Percentiles rank a stretch among this genome's conserved stretches.
Conservation (phyloP, 2,113 vertebrate species). For the Megaleporinus macrocephalus region DNA sequence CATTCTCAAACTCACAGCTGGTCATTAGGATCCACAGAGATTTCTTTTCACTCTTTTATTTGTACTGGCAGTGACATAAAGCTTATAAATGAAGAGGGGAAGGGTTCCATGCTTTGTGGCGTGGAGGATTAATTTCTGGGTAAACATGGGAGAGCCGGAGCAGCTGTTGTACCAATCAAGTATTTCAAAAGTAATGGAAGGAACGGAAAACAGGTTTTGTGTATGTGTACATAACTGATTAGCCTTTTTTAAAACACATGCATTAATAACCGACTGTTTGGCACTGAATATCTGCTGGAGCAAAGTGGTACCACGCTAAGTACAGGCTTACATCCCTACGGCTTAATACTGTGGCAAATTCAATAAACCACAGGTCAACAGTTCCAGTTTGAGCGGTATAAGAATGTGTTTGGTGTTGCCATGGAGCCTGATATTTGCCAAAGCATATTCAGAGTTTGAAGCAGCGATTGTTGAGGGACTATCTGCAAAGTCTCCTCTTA, state of each 20-base stretch:
- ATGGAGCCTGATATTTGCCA: background rate
- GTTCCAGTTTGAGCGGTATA: background rate
- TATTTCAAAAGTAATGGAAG: background rate
- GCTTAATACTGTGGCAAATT: background rate
- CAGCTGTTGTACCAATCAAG: background rate
- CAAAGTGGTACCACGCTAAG: background rate
- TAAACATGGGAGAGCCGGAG: background rate
- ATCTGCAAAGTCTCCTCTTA: background rate
- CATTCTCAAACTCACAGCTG: background rate
- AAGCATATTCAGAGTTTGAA: background rate
- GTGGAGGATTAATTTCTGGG: conserved; percentile 10
- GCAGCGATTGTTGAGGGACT: background rate
- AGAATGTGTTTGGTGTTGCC: background rate
- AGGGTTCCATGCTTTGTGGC: background rate
- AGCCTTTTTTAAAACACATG: background rate
- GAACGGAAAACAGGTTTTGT: background rate
- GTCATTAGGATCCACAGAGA: conserved; percentile 3
- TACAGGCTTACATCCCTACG: background rate
- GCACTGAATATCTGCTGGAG: background rate
- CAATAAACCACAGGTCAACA: background rate
- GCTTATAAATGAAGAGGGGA: background rate
- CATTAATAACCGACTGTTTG: conserved; percentile 3
- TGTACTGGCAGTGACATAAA: background rate
- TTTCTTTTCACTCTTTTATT: conserved; percentile 24
- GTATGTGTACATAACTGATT: background rate